Conservation (phyloP, 2,888 invertebrate species). For the Microctonus brassicae region DNA sequence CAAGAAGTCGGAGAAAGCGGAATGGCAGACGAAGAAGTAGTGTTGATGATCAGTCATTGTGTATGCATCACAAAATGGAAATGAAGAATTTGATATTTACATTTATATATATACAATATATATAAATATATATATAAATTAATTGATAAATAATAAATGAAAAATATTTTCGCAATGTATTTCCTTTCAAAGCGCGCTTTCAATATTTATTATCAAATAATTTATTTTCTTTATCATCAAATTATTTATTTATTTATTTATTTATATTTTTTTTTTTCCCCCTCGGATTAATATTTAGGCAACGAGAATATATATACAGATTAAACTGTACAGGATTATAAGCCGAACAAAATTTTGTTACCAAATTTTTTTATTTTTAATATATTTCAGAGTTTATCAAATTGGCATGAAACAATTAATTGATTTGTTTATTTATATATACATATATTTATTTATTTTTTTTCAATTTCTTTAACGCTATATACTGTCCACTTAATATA, state of each 20-base stretch:
- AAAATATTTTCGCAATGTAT: slow-evolving; percentile 24
- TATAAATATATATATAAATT: neutral
- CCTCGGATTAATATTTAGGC: neutral
- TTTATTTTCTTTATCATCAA: neutral
- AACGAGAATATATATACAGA: neutral
- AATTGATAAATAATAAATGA: slow-evolving; percentile 31
- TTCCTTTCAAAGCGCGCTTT: slow-evolving; percentile 5
- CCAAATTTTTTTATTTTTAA: neutral
- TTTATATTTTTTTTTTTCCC: neutral
- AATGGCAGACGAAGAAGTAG: slow-evolving; percentile 76
- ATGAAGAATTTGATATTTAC: slow-evolving; percentile 27
- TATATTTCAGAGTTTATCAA: slow-evolving; percentile 21
- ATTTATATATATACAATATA: too few relatives aligned
- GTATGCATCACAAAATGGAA: slow-evolving; percentile 25
- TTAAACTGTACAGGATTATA: neutral
- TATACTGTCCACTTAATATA: neutral
- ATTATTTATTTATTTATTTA: neutral
- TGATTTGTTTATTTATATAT: slow-evolving; percentile 3
- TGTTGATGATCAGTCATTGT: slow-evolving; percentile 32
- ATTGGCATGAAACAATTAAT: slow-evolving; percentile 33
- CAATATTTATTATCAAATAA: neutral
- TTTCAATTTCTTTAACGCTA: neutral
- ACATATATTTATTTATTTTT: neutral
- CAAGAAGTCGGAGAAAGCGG: slow-evolving; percentile 80
- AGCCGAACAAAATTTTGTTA: slow-evolving; percentile 4